Conservation (phyloP, 2,888 invertebrate species). For the Myathropa florea region DNA sequence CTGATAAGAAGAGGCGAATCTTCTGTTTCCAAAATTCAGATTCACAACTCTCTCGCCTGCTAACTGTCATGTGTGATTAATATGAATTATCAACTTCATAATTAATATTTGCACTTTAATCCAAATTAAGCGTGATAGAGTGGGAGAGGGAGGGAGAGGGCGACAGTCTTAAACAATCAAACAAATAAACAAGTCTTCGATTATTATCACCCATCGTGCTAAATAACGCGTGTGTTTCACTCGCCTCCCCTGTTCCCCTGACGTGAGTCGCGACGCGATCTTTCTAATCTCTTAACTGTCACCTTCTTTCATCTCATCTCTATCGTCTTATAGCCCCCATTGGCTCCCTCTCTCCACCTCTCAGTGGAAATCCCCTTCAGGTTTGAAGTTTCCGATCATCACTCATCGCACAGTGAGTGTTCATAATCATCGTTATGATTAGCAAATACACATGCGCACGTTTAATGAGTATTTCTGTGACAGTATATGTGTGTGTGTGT, state of each 20-base stretch:
- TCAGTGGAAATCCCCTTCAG: neutral
- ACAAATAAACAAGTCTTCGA: constrained; percentile 45
- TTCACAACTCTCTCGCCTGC: neutral
- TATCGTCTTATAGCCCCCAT: neutral
- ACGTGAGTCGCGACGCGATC: constrained; percentile 21
- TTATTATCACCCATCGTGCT: constrained; percentile 45
- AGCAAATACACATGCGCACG: constrained; percentile 57
- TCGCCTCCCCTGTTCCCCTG: neutral
- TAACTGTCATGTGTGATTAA: constrained; percentile 13
- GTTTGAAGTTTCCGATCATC: constrained; percentile 11
- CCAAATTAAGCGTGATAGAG: neutral
- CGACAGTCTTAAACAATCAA: constrained; percentile 14
- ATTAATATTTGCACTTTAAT: constrained; percentile 57
- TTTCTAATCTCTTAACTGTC: constrained; percentile 53
- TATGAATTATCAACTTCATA: constrained; percentile 40
- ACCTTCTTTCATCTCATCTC: constrained; percentile 6
- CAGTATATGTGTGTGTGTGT: neutral
- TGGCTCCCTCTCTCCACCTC: neutral
- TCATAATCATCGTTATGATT: constrained; percentile 64
- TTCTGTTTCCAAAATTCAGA: neutral
- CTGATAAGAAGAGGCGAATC: no score
- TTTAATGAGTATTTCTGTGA: neutral
- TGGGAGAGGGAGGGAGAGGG: neutral
- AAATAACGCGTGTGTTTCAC: constrained; percentile 40
- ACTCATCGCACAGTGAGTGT: constrained; percentile 49